Evolutionary conservation across 2,113 vertebrate genomes (phyloP), one percentile per base, ranked within the genome.

Genomic region (Cyprinodon tularosa): DNA sequence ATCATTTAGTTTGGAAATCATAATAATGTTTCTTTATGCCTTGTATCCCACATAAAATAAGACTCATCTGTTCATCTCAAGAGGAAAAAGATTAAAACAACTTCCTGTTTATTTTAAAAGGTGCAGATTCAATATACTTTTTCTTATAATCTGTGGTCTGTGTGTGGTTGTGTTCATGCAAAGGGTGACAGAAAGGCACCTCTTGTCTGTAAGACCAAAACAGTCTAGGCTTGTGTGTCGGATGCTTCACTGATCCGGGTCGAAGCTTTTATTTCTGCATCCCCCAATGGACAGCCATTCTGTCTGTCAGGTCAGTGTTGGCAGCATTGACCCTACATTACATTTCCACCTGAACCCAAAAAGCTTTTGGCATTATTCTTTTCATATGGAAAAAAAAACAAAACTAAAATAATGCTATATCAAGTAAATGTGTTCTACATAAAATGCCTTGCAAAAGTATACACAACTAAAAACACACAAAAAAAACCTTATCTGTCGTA

Each of bases 171-270:
- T 72, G 63, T 80, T 64, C 47, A 47, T 50, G 67, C 39, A 68
- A 74, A 84, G 88, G 91, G 83, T 89, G 90, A 90, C 88, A 88
- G 88, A 68, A 62, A 83, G 73, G 84, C 85, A 82, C 75, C 72
- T 85, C 62, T 60, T 71, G 86, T 88, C 81, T 86, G 74, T 68
- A 84, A 93, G 84, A 87, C 70, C 80, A 71, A 74, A 74, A 79
- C 76, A 85, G 77, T 78, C 68, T 68, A 50, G 84, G 63, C 82
- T 68, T 69, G 82, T 80, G 84, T 90, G 92, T 92, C 91, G 44
- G 82, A 89, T 78, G 90, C 91, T 93, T 89, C 92, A 93, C 73
- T 93, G 92, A 87, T 90, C 88, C 86, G 74, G 84, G 86, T 84
- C 74, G 74, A 84, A 91, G 87, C 83, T 92, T 92, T 92, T 85